Evolutionary conservation across 2,797 vertebrate genomes (phyloP).

Genomic region (Neomorphus geoffroyi): DNA sequence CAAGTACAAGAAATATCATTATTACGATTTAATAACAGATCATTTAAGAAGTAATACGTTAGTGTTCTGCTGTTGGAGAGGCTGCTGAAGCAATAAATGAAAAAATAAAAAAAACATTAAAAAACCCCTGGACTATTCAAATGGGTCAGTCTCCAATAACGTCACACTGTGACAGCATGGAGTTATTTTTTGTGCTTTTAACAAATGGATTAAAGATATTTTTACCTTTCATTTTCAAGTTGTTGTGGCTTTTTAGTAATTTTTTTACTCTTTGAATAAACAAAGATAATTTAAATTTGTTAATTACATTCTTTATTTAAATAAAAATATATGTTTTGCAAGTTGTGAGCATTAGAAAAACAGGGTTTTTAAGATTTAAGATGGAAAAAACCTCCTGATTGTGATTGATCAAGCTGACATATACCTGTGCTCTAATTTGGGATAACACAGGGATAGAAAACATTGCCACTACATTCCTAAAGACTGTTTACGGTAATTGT

Average conservation of each 20-base stretch:
- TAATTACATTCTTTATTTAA: background rate
- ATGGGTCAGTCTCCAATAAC: background rate
- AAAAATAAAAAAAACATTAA: background rate
- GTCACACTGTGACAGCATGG: background rate
- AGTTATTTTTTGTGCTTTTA: background rate
- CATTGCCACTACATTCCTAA: background rate
- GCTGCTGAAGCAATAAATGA: background rate
- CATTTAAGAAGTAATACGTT: background rate
- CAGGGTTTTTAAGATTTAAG: background rate
- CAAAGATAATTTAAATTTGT: background rate
- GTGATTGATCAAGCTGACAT: background rate
- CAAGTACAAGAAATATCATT: background rate
- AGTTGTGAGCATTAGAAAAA: background rate
- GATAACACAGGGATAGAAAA: background rate
- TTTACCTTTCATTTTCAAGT: background rate
- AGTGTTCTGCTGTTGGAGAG: background rate
- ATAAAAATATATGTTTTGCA: background rate
- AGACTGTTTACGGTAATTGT: conserved; percentile 9
- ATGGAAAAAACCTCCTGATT: background rate
- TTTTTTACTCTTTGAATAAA: background rate
- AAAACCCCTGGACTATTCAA: background rate
- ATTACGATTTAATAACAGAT: background rate
- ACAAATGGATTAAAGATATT: background rate
- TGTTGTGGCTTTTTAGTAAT: background rate
- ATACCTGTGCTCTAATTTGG: background rate